These are phyloP conservation scores for Xenentodon cancila DNA, from an alignment of 2,797 vertebrate species.

Conservation along the genomic window DNA sequence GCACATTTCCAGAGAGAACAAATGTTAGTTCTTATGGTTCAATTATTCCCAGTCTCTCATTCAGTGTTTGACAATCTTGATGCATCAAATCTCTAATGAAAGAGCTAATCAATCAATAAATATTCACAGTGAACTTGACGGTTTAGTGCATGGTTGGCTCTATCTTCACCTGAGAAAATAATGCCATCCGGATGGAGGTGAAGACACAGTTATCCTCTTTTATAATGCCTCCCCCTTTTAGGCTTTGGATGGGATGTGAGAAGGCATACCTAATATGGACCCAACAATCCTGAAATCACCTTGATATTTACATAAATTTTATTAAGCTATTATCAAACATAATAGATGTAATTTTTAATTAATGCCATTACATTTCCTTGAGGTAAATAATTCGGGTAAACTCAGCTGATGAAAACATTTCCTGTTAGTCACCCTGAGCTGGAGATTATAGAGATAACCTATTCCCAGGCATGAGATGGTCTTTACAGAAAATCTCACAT, in stretches of 20 bases:
- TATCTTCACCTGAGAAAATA: slow-evolving; percentile 39
- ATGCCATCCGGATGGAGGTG: slow-evolving; percentile 37
- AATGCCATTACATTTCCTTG: slow-evolving; percentile 7
- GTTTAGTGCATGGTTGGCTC: background rate
- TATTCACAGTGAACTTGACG: slow-evolving; percentile 7
- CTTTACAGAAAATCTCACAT: slow-evolving; percentile 25
- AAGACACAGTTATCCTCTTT: slow-evolving; percentile 28
- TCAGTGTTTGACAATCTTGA: background rate
- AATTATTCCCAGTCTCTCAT: slow-evolving; percentile 20
- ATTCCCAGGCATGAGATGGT: slow-evolving; percentile 16
- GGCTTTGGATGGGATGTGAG: slow-evolving; percentile 36
- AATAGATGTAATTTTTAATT: background rate
- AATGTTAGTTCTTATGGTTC: background rate
- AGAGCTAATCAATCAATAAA: slow-evolving; percentile 19
- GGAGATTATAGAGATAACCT: slow-evolving; percentile 31
- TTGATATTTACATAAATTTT: slow-evolving; percentile 21
- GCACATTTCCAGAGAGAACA: background rate
- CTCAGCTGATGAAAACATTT: slow-evolving; percentile 16
- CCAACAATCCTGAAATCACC: background rate
- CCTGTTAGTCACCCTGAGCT: slow-evolving; percentile 12
- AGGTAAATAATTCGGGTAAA: background rate
- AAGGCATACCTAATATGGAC: background rate
- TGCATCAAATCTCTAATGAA: slow-evolving; percentile 5
- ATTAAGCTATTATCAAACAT: slow-evolving; percentile 23
- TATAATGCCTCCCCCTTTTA: slow-evolving; percentile 33